Evolutionary conservation across 2,888 invertebrate genomes (phyloP).

Genomic region (Lepetodrilus schrolli): DNA sequence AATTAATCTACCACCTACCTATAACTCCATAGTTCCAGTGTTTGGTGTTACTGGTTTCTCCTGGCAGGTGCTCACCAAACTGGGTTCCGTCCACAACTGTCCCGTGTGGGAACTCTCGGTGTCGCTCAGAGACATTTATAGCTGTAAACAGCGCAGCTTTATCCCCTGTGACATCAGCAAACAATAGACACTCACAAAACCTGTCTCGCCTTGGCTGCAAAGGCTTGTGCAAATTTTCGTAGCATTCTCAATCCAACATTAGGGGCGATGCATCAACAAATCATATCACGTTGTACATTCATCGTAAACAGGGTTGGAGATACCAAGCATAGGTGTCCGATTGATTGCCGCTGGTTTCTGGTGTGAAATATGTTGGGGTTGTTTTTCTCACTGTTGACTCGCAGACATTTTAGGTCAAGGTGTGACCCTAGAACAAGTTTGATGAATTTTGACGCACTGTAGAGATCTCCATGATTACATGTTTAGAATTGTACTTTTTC

Average conservation of each 20-base stretch:
- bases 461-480: no score
- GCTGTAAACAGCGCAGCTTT: neutral
- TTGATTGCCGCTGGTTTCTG: neutral
- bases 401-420: neutral
- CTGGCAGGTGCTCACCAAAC: no score
- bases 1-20: neutral
- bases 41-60: no score
- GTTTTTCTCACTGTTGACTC: neutral
- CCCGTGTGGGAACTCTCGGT: neutral
- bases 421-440: no score
- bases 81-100: neutral
- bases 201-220: neutral
- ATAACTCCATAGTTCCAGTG: neutral
- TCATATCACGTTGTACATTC: neutral
- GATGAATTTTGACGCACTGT: no score
- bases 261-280: neutral
- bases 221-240: neutral
- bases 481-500: no score
- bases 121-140: neutral
- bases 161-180: neutral
- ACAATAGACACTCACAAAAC: slow-evolving; percentile 1
- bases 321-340: neutral
- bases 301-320: no score
- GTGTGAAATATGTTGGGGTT: neutral
- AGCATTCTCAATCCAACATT: neutral